Evolutionary conservation across 2,888 invertebrate species (phyloP).

Genomic region (Leptopilina drosophilae): DNA sequence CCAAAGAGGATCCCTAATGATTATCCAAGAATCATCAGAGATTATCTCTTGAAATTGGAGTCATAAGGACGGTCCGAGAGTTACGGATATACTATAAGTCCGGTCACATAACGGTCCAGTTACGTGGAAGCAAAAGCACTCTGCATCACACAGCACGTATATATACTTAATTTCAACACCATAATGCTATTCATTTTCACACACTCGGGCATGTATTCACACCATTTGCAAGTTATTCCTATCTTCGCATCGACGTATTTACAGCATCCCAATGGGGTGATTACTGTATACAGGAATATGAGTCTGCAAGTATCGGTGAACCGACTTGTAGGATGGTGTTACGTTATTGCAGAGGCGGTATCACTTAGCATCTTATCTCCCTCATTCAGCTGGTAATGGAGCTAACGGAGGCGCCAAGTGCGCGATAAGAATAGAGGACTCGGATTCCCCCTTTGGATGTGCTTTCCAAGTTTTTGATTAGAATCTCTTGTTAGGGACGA

Average conservation of each 20-base stretch:
- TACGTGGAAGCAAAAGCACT: constrained; percentile 66
- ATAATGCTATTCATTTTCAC: constrained; percentile 42
- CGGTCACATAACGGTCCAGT: constrained; percentile 76
- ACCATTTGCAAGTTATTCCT: not conserved
- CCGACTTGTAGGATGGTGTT: constrained; percentile 7
- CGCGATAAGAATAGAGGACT: constrained; percentile 6
- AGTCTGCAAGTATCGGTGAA: constrained; percentile 10
- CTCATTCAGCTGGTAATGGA: constrained; percentile 26
- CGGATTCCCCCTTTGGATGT: not conserved
- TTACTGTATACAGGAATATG: constrained; percentile 18
- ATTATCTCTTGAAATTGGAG: no score
- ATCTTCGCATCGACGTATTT: constrained; percentile 15
- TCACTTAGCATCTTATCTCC: constrained; percentile 32
- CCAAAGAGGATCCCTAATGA: no score
- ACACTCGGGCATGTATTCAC: constrained; percentile 20
- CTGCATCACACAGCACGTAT: constrained; percentile 14
- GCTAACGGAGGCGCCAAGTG: constrained; percentile 24
- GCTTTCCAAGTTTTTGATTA: not conserved
- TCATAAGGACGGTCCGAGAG: not conserved
- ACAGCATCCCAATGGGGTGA: not conserved
- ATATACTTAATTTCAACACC: constrained; percentile 49
- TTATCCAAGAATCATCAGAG: no score
- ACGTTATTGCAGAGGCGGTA: constrained; percentile 39
- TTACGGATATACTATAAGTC: constrained; percentile 55
- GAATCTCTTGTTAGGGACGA: not conserved